Conservation (phyloP, 2,888 invertebrate species). For the Penaeus monodon region DNA sequence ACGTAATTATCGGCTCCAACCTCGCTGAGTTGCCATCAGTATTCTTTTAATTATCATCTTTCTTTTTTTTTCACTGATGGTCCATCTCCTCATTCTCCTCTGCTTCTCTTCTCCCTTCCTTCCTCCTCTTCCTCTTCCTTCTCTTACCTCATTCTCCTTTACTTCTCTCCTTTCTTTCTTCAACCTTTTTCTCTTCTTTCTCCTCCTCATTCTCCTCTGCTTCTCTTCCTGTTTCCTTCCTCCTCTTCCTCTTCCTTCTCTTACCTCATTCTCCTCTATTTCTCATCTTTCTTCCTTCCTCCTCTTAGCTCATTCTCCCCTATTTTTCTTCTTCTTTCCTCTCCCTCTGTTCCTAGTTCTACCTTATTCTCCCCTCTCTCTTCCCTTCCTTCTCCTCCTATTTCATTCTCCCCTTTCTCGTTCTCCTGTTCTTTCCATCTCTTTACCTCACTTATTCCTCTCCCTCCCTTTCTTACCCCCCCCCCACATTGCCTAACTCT, state of each 20-base stretch:
- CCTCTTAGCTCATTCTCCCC: neutral
- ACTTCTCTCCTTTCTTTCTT: neutral
- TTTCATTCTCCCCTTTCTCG: too few relatives aligned
- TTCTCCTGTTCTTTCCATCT: neutral
- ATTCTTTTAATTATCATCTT: too few relatives aligned
- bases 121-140: neutral
- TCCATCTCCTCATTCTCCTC: neutral
- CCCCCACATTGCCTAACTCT: neutral
- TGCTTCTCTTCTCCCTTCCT: neutral
- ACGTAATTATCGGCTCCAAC: too few relatives aligned
- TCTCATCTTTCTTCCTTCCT: neutral
- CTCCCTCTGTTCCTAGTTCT: neutral
- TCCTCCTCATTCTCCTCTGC: neutral
- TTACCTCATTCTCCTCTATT: neutral
- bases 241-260: neutral
- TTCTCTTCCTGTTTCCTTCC: neutral
- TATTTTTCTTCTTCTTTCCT: neutral
- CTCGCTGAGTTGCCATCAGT: too few relatives aligned
- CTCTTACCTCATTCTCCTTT: neutral
- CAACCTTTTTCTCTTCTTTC: neutral
- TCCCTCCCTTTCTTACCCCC: neutral
- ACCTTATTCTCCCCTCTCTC: too few relatives aligned
- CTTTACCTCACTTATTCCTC: neutral
- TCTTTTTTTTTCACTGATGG: too few relatives aligned
- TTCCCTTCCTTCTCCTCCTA: too few relatives aligned